phyloP scores from a whole-genome alignment of 2,797 vertebrate species.

The Erpetoichthys calabaricus region DNA sequence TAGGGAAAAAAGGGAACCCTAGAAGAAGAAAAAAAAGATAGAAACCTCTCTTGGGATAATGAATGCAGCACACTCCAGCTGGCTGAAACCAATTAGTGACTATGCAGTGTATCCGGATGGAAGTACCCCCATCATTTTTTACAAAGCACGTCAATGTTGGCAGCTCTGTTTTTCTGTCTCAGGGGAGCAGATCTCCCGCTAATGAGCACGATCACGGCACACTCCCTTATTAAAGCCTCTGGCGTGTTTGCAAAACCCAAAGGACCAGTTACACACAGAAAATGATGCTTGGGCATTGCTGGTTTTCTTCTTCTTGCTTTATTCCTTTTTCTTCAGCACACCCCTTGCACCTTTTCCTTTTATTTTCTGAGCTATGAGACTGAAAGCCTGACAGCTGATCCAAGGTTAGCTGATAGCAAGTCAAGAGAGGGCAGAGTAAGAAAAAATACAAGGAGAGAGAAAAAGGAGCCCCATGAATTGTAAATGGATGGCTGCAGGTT shows the following conservation, averaged over 20 bases:
- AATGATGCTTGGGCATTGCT: background rate
- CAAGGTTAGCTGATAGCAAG: background rate
- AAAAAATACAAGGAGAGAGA: background rate
- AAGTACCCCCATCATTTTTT: slow-evolving; percentile 1
- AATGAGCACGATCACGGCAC: slow-evolving; percentile 5
- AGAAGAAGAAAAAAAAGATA: background rate
- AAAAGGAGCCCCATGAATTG: slow-evolving; percentile 20
- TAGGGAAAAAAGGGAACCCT: too few relatives aligned
- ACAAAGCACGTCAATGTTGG: background rate
- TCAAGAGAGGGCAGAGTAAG: background rate
- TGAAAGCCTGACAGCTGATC: background rate
- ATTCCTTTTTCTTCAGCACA: background rate
- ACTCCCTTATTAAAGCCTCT: slow-evolving; percentile 4
- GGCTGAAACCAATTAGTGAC: slow-evolving; percentile 38
- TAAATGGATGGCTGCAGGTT: slow-evolving; percentile 9
- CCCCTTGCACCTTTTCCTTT: background rate
- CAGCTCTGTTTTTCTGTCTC: slow-evolving; percentile 1
- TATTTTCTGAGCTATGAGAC: background rate
- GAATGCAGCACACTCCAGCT: slow-evolving; percentile 17
- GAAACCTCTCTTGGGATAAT: background rate
- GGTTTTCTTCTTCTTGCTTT: background rate
- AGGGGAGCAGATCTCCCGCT: background rate
- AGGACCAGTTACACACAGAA: background rate
- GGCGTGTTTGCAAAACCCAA: slow-evolving; percentile 1
- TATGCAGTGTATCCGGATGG: slow-evolving; percentile 16